Evolutionary conservation across 2,888 invertebrate species (phyloP).

Genomic region (Listrodromus nycthemerus): DNA sequence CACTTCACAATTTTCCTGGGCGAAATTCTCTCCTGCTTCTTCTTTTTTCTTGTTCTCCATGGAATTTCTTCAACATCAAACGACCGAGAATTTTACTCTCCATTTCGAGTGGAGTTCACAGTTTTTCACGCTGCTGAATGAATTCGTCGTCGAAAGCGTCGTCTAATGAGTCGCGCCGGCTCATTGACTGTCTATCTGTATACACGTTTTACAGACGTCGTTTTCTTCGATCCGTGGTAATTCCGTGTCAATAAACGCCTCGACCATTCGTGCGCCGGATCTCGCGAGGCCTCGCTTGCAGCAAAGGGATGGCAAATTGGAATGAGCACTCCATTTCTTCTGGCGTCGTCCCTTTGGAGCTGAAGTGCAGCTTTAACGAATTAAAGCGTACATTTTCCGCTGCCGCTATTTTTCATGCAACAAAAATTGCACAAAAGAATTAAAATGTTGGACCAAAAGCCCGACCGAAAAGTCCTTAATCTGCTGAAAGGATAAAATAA

Average conservation of each 20-base stretch:
- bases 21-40: not conserved
- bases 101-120: slow-evolving; percentile 30
- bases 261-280: slow-evolving; percentile 9
- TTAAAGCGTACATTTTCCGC: too few species aligned
- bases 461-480: too few species aligned
- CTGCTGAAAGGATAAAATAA: not conserved
- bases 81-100: slow-evolving; percentile 16
- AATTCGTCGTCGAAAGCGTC: slow-evolving; percentile 32
- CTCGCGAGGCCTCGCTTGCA: not conserved
- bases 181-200: slow-evolving; percentile 17
- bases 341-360: slow-evolving; percentile 10
- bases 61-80: slow-evolving; percentile 58
- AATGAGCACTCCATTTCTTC: not conserved
- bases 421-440: too few species aligned
- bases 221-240: not conserved
- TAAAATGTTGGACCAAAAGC: too few species aligned
- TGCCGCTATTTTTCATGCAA: too few species aligned
- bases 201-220: not conserved
- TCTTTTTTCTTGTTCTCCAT: slow-evolving; percentile 17
- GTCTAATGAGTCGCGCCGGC: slow-evolving; percentile 1
- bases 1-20: not conserved
- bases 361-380: not conserved
- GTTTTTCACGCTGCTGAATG: slow-evolving; percentile 3
- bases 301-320: not conserved
- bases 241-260: not conserved